Evolutionary conservation across 2,113 vertebrate species (phyloP).

Genomic region (Mohoua ochrocephala): DNA sequence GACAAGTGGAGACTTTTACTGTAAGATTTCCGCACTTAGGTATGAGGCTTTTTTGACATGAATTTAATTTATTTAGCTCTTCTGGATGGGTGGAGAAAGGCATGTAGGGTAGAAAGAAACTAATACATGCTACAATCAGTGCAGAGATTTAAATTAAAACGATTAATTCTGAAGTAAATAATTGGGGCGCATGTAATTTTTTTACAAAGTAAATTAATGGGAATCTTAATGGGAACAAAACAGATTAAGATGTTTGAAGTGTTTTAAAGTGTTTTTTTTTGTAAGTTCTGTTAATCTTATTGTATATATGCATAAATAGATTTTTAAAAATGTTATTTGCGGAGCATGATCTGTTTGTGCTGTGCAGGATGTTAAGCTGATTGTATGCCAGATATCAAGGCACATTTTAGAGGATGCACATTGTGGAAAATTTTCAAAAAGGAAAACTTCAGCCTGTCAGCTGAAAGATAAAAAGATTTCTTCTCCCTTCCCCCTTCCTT

Average conservation of each 20-base stretch:
- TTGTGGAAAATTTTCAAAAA: constrained; percentile 17
- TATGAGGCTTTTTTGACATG: fast-evolving
- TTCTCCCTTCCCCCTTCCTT: background rate
- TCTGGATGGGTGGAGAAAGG: background rate
- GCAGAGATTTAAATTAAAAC: background rate
- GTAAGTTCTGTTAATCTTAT: background rate
- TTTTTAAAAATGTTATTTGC: background rate
- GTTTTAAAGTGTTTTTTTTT: background rate
- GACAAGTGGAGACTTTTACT: background rate
- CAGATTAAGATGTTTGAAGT: background rate
- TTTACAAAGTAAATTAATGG: background rate
- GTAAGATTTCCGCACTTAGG: background rate
- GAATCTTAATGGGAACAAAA: background rate
- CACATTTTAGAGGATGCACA: background rate
- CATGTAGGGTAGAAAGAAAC: background rate
- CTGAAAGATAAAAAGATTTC: background rate
- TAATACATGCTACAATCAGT: background rate
- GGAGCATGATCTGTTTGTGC: background rate
- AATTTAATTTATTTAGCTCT: background rate
- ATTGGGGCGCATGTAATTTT: background rate
- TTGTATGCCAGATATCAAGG: background rate
- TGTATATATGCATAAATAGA: background rate
- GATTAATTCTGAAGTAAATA: background rate
- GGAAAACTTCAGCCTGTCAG: background rate
- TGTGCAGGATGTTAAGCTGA: background rate